Evolutionary conservation across 2,888 invertebrate genomes (phyloP).

Genomic region (Gortyna flavago): DNA sequence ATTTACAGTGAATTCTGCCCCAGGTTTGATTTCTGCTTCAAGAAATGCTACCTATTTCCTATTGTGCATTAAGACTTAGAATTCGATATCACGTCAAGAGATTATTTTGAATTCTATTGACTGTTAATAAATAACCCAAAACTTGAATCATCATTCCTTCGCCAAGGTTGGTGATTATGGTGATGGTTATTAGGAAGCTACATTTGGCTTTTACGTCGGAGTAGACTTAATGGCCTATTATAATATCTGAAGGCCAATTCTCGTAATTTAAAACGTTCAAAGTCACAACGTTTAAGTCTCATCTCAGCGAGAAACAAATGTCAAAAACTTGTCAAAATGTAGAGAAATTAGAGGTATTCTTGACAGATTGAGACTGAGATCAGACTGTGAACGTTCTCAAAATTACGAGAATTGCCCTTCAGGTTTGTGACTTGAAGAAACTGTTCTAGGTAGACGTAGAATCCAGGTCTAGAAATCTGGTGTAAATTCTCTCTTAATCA

Average conservation of each 20-base stretch:
- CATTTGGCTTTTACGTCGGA: no score
- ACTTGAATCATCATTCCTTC: background rate
- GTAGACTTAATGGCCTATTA: background rate
- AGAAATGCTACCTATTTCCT: background rate
- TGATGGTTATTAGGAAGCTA: no score
- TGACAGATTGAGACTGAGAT: no score
- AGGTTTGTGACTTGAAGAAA: background rate
- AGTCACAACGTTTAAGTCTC: no score
- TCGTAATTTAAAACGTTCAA: no score
- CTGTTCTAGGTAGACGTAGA: background rate
- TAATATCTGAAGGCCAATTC: no score
- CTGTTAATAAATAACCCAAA: background rate
- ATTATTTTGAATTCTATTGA: background rate
- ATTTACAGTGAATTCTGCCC: background rate
- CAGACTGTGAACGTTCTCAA: no score
- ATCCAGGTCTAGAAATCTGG: no score
- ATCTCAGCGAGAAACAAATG: no score
- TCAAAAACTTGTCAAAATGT: no score
- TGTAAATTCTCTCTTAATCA: background rate
- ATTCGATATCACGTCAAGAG: background rate
- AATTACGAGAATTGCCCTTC: no score
- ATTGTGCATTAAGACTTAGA: background rate
- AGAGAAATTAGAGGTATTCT: no score
- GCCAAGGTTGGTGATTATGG: background rate
- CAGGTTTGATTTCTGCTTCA: background rate